These are phyloP conservation scores for Laupala kohalensis DNA, from an alignment of 1,140 invertebrate genomes.

Conservation along the genomic window DNA sequence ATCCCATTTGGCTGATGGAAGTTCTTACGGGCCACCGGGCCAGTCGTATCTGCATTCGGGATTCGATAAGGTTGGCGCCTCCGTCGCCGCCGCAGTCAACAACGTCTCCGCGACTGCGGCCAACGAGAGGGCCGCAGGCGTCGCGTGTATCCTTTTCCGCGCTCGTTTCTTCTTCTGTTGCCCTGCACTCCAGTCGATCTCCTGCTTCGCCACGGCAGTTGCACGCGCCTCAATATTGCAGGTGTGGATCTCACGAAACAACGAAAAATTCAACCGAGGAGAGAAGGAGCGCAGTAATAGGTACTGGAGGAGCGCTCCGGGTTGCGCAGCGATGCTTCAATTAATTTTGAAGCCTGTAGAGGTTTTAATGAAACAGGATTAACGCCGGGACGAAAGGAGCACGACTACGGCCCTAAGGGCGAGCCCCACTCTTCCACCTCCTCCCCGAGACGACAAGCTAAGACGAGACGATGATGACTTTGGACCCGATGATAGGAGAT, in stretches of 20 bases:
- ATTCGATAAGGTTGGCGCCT: neutral
- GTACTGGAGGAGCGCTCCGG: neutral
- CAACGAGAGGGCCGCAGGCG: neutral
- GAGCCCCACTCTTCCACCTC: no score
- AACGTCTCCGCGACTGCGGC: no score
- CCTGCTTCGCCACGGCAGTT: neutral
- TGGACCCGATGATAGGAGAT: no score
- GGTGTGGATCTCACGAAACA: neutral
- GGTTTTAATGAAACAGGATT: neutral
- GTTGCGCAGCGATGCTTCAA: neutral
- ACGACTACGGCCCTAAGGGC: no score
- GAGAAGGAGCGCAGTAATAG: neutral
- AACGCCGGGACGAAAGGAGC: neutral
- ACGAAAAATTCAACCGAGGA: neutral
- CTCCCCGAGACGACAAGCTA: no score
- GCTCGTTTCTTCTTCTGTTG: neutral
- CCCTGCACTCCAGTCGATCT: neutral
- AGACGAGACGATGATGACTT: no score
- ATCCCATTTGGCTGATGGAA: neutral
- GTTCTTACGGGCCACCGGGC: neutral
- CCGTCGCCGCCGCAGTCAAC: no score
- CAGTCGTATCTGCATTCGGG: neutral
- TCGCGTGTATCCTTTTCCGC: neutral
- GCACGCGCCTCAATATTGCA: neutral
- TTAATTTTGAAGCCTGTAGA: neutral